Evolutionary conservation across 2,888 invertebrate species (phyloP), one percentile per base, ranked within the genome.

Genomic region (Lumbricus terrestris): DNA sequence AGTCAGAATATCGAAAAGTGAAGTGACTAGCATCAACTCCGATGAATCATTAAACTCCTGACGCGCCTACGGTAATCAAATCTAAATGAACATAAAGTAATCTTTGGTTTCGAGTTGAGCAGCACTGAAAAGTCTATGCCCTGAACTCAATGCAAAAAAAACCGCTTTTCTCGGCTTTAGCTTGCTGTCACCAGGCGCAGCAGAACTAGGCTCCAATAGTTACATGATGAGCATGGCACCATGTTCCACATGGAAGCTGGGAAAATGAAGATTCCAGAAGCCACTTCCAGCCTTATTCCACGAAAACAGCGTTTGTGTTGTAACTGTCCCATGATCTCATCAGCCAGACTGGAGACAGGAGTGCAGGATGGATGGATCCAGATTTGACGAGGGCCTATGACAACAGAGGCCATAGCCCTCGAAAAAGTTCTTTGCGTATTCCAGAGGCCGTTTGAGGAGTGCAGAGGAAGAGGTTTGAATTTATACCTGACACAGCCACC

Each of bases 81-180:
- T 69, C 69, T 69, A 69, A 29, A 69, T 69, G n/a, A 69, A 69
- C 11, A 8, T 69, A 29, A 47, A 16, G 69, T 69, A 8, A n/a
- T 69, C 69, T 69, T 69, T 69, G 69, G 69, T 69, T 69, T n/a
- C 69, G 69, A 69, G 69, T n/a, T 69, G 69, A 69, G 69, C 69
- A 11, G 69, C 69, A 69, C 4, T 11, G 69, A n/a, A n/a, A n/a
- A n/a, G 69, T 69, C n/a, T n/a, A n/a, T n/a, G n/a, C 69, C 69
- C n/a, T 69, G 69, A 69, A 69, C 69, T 69, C 69, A 69, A n/a
- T 69, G 69, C 69, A 69, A 69, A 23, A 69, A n/a, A 69, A 11
- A 29, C 13, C n/a, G 16, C 29, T 23, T 29, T 54, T 23, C 13
- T 54, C 29, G 29, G 54, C 54, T 47, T 47, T 16, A 5, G 47